A percentile compares a stretch with the other conserved stretches of the same genome.
phyloP scores from a whole-genome alignment of 2,113 vertebrate species.

The Proteles cristata region DNA sequence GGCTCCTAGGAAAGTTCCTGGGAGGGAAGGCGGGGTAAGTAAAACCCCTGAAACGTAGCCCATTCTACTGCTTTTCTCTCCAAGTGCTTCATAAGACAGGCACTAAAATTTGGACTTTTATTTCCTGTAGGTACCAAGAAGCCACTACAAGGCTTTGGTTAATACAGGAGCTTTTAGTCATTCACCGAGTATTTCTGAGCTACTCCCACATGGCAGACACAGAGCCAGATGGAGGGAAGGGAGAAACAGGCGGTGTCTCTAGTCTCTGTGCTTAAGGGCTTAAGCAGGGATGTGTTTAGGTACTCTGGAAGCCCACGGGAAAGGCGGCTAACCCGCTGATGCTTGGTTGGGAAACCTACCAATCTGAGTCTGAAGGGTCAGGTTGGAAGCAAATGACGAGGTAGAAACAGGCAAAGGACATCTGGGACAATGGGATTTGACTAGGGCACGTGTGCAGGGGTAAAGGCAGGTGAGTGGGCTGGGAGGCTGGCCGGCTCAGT shows the following conservation, averaged over 20 bases:
- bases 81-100: not conserved
- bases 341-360: not conserved
- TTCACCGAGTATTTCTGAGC: not conserved
- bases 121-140: not conserved
- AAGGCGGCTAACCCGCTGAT: not conserved
- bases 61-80: not conserved
- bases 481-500: not conserved
- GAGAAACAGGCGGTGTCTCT: not conserved
- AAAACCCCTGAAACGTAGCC: not conserved
- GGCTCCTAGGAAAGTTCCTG: not conserved
- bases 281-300: not conserved
- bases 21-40: not conserved
- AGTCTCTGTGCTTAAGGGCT: not conserved
- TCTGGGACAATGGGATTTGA: not conserved
- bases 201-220: not conserved
- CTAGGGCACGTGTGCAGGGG: not conserved
- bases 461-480: not conserved
- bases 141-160: not conserved
- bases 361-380: not conserved
- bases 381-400: not conserved
- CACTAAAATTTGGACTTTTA: not conserved
- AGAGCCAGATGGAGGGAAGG: not conserved
- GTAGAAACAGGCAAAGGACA: not conserved
- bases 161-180: not conserved
- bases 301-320: not conserved